phyloP scores from a whole-genome alignment of 2,888 invertebrate genomes.

The Latrodectus elegans region DNA sequence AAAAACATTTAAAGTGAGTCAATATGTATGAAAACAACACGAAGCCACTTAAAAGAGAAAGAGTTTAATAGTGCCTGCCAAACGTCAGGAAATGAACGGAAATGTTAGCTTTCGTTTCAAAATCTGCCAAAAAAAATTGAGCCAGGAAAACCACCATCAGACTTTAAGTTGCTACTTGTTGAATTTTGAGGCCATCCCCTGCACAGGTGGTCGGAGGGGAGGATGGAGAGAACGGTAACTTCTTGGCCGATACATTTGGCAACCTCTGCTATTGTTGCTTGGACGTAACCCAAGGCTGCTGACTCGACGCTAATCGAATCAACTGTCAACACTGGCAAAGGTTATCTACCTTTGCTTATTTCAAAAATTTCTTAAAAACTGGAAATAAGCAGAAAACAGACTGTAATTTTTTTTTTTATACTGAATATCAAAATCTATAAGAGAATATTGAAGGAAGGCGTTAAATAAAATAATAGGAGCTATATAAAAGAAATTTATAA shows the following conservation, averaged over 20 bases:
- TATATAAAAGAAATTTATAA: too few relatives aligned
- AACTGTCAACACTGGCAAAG: constrained; percentile 50
- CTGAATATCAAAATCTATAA: too few relatives aligned
- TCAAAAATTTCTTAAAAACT: background rate
- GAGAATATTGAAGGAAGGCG: too few relatives aligned
- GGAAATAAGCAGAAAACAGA: background rate
- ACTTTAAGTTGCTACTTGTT: background rate
- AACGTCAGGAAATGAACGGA: too few relatives aligned
- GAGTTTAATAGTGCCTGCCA: too few relatives aligned
- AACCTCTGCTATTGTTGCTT: constrained; percentile 63
- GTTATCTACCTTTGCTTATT: constrained; percentile 44
- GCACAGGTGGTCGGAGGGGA: constrained; percentile 19
- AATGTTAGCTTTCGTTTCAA: background rate
- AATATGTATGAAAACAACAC: too few relatives aligned
- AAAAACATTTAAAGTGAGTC: too few relatives aligned
- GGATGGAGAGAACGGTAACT: constrained; percentile 11
- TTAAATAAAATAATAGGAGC: too few relatives aligned
- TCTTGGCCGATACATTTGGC: constrained; percentile 61
- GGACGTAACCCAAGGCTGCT: constrained; percentile 63
- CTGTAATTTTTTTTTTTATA: too few relatives aligned
- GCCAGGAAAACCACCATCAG: too few relatives aligned
- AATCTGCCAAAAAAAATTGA: background rate
- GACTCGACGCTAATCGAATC: constrained; percentile 38
- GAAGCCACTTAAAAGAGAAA: too few relatives aligned
- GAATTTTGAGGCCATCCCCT: background rate